phyloP scores from a whole-genome alignment of 2,888 invertebrate species.

The Litoditis marina region DNA sequence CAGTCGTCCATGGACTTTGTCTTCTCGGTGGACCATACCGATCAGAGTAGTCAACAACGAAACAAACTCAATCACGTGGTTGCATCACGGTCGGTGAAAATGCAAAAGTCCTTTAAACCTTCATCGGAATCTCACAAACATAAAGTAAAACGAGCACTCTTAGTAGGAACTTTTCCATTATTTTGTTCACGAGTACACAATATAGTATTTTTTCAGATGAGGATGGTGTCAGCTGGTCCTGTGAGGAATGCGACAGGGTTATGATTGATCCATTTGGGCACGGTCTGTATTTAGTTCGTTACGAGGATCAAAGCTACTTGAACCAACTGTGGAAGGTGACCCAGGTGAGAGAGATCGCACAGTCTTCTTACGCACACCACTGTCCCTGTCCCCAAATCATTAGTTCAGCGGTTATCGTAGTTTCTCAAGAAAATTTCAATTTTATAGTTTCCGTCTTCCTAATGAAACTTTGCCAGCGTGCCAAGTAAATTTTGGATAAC shows the following conservation, averaged over 20 bases:
- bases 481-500: too few species aligned
- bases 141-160: too few species aligned
- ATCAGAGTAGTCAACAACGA: constrained; percentile 4
- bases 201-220: constrained; percentile 5
- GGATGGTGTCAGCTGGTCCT: not conserved
- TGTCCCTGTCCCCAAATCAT: too few species aligned
- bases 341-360: not conserved
- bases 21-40: constrained; percentile 12
- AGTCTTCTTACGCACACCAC: too few species aligned
- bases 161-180: too few species aligned
- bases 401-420: too few species aligned
- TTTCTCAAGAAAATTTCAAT: too few species aligned
- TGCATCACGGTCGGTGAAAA: constrained; percentile 13
- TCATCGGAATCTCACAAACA: too few species aligned
- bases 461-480: too few species aligned
- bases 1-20: constrained; percentile 10
- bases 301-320: constrained; percentile 2
- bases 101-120: too few species aligned
- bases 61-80: constrained; percentile 6
- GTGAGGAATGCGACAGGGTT: constrained; percentile 1
- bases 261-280: constrained; percentile 7
- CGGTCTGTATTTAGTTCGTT: constrained; percentile 13
- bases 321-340: constrained; percentile 8
- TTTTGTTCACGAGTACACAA: too few species aligned
- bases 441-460: too few species aligned